A percentile compares a stretch with the other conserved stretches of the same genome.
phyloP scores from a whole-genome alignment of 2,797 vertebrate species.

The Coilia nasus region DNA sequence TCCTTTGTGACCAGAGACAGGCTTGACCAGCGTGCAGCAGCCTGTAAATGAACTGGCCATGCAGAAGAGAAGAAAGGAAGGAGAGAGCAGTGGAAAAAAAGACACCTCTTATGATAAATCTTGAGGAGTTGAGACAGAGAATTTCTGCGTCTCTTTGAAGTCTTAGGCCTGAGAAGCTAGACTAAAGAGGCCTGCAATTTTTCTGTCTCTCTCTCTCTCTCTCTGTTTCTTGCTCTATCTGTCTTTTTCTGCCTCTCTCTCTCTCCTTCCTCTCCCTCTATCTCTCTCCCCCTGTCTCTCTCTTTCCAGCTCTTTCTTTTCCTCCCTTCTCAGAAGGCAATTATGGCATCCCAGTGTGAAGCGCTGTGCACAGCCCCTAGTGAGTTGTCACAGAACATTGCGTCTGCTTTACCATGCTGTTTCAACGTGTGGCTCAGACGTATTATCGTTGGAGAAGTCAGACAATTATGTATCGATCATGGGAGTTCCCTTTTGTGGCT shows the following conservation, averaged over 20 bases:
- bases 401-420: conserved; percentile 55
- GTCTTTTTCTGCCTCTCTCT: background rate
- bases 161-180: conserved; percentile 34
- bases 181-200: conserved; percentile 40
- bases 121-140: conserved; percentile 19
- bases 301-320: too few species aligned
- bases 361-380: conserved; percentile 48
- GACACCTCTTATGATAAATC: conserved; percentile 2
- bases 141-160: conserved; percentile 50
- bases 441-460: background rate
- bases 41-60: conserved; percentile 28
- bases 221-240: conserved; percentile 27
- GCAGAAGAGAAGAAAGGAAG: background rate
- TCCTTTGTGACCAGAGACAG: background rate
- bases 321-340: conserved; percentile 47
- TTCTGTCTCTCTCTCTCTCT: conserved; percentile 25
- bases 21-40: background rate
- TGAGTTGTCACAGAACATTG: conserved; percentile 58
- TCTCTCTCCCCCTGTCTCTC: background rate
- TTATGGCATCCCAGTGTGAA: conserved; percentile 56
- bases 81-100: conserved; percentile 24
- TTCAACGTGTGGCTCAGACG: conserved; percentile 46
- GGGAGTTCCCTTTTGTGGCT: conserved; percentile 20
- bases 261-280: background rate
- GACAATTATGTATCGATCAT: conserved; percentile 53